Evolutionary conservation across 2,888 invertebrate species (phyloP), one percentile per base, ranked within the genome.

Genomic region (Drosophila macrospina): DNA sequence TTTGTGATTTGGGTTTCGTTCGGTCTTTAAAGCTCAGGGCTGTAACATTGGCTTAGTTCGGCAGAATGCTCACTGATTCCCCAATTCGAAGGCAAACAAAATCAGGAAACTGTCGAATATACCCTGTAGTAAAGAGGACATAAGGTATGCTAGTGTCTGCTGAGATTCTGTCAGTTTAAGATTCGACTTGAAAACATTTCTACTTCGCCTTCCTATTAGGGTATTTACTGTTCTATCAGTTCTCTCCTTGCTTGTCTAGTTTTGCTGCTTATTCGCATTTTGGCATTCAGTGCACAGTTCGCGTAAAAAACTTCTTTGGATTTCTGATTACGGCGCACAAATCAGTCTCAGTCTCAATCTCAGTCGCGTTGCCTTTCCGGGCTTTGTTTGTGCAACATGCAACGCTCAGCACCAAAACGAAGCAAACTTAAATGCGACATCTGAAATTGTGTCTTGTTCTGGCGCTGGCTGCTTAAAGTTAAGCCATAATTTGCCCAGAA

Each of bases 81-180:
- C 24, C 65, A 69, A 80, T 78, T 81, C 72, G 60, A 69, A 69
- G n/a, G 69, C 68, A 79, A 76, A 74, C 80, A 80, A 60, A 67
- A 67, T 56, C 51, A 15, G n/a, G 4, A 37, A 30, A 11, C 16
- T 20, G 39, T 15, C 55, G 28, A 6, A 41, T 16, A 34, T 59
- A 60, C 54, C 50, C 73, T 50, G 48, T 6, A 59, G 15, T 8
- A 4, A 2, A 1, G 11, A n/a, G 10, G 3, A 24, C 0, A 10
- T 16, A 3, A n/a, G 42, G 24, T 32, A 24, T 7, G 13, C 8
- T 20, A 7, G 3, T 28, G 28, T 28, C 5, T 7, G 8, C 8
- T 28, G 2, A 5, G 0, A 28, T 7, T 6, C 5, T 6, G 7
- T 26, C 2, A 24, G 26, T 5, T 15, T 6, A 13, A 13, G 8